These are phyloP conservation scores for Macrophya alboannulata DNA, from an alignment of 2,888 invertebrate species.

Conservation along the genomic window DNA sequence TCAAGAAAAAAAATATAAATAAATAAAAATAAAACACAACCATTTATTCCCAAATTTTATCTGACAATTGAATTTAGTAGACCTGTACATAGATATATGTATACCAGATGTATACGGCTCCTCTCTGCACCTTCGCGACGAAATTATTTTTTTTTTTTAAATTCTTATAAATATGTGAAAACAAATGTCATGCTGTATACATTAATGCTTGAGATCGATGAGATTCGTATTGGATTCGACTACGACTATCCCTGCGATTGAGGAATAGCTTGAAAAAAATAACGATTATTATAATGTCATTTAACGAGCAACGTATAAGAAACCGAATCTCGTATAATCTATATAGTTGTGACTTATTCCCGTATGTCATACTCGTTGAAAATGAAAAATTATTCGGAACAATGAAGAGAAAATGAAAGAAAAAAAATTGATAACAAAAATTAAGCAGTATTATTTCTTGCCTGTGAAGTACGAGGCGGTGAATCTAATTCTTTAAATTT, in stretches of 20 bases:
- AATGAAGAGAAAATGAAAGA: background rate
- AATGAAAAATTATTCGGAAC: background rate
- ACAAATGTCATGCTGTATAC: background rate
- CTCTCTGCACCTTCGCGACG: background rate
- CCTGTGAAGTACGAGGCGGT: background rate
- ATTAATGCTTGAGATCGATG: constrained; percentile 12
- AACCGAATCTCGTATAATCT: background rate
- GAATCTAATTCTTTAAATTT: background rate
- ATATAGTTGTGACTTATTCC: background rate
- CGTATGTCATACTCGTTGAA: background rate
- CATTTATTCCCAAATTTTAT: background rate
- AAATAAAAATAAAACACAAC: background rate
- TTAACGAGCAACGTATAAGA: background rate
- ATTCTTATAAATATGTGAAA: constrained; percentile 23
- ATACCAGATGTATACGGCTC: background rate
- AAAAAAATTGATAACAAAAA: background rate
- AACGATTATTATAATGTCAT: background rate
- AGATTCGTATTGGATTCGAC: constrained; percentile 23
- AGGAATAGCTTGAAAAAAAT: background rate
- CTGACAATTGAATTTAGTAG: background rate
- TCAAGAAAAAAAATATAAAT: background rate
- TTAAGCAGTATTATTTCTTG: no score
- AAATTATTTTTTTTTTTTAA: background rate
- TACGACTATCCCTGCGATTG: background rate
- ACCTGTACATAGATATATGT: background rate